Percentiles rank a stretch among this genome's conserved stretches.
phyloP scores from a whole-genome alignment of 2,113 vertebrate species.

The Amphiprion percula region DNA sequence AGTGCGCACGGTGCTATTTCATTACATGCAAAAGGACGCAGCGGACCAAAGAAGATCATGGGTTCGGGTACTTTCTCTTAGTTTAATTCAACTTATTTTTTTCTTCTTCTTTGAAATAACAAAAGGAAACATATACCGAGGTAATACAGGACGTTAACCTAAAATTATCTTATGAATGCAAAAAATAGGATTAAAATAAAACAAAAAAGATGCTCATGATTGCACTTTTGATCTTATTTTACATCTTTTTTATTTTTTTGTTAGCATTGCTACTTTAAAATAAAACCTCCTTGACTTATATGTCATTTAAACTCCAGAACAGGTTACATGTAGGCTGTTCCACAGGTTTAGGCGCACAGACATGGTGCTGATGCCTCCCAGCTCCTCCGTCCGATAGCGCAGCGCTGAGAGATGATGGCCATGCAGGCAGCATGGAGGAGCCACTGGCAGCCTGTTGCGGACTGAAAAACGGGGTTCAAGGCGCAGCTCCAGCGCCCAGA shows the following conservation, averaged over 20 bases:
- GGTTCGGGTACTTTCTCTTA: constrained; percentile 34
- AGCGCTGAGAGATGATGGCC: constrained; percentile 15
- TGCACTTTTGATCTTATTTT: too few relatives aligned
- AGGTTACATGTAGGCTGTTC: constrained; percentile 2
- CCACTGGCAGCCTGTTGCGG: constrained; percentile 37
- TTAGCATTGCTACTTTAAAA: not conserved
- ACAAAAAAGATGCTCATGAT: too few relatives aligned
- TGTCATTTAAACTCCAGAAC: not conserved
- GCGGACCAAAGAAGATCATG: constrained; percentile 27
- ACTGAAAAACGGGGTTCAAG: constrained; percentile 18
- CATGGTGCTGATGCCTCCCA: not conserved
- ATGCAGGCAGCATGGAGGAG: not conserved
- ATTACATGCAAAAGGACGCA: constrained; percentile 60
- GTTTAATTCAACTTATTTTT: constrained; percentile 24
- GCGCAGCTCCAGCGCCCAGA: constrained; percentile 82
- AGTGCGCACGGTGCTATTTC: constrained; percentile 60
- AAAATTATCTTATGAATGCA: not conserved
- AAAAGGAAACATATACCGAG: not conserved
- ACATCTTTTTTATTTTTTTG: not conserved
- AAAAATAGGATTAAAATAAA: too few relatives aligned
- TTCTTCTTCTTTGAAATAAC: not conserved
- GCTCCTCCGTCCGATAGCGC: not conserved
- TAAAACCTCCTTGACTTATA: too few relatives aligned
- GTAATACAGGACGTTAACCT: not conserved
- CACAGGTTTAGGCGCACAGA: constrained; percentile 1